phyloP scores from a whole-genome alignment of 1,140 invertebrate species.

The Dendroctonus ponderosae region DNA sequence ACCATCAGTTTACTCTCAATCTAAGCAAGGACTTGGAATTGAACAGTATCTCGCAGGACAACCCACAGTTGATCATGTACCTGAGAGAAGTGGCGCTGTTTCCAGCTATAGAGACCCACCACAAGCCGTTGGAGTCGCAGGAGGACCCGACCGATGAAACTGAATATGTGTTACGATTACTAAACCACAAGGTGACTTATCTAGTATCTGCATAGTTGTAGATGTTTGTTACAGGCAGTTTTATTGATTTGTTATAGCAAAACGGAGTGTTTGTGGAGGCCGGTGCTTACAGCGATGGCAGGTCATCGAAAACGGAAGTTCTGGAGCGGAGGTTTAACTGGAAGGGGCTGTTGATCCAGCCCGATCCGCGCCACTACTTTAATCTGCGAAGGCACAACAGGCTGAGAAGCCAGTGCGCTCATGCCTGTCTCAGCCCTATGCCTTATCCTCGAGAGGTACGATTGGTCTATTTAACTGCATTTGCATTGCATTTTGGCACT shows the following conservation, averaged over 20 bases:
- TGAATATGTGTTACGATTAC: constrained; percentile 47
- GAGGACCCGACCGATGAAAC: constrained; percentile 43
- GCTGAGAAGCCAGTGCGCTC: constrained; percentile 61
- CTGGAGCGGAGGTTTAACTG: constrained; percentile 69
- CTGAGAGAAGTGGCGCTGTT: constrained; percentile 65
- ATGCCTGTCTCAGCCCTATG: constrained; percentile 72
- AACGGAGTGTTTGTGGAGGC: constrained; percentile 64
- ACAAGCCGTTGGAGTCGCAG: constrained; percentile 42
- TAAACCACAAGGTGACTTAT: constrained; percentile 51
- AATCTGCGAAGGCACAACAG: constrained; percentile 56
- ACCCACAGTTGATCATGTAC: constrained; percentile 68
- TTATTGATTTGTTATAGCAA: constrained; percentile 49
- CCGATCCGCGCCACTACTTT: constrained; percentile 69
- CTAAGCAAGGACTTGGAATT: constrained; percentile 75
- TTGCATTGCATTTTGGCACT: background rate
- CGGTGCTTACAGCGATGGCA: constrained; percentile 57
- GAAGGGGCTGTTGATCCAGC: constrained; percentile 72
- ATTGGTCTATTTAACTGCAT: background rate
- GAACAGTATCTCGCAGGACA: constrained; percentile 67
- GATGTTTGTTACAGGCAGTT: background rate
- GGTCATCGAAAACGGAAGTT: constrained; percentile 63
- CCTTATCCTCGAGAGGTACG: constrained; percentile 66
- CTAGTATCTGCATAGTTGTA: constrained; percentile 10
- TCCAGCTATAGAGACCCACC: constrained; percentile 50
- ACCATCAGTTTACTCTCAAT: constrained; percentile 67